Conservation (phyloP, 2,797 vertebrate genomes). For the Nannoperca australis region DNA sequence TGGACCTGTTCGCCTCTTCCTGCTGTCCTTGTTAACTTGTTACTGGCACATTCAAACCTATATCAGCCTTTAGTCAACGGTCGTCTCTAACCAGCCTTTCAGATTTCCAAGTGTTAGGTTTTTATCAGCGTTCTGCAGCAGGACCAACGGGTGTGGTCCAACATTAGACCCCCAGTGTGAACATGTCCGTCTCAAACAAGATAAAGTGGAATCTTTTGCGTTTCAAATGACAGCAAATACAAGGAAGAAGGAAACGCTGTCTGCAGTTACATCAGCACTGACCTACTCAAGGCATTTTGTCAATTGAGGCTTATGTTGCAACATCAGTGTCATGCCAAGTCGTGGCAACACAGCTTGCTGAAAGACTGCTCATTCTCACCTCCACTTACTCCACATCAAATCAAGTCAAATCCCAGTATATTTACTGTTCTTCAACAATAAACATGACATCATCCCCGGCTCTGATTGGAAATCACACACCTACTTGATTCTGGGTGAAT, state of each 20-base stretch:
- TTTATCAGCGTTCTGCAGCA: conserved; percentile 82
- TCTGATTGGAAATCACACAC: too few species aligned
- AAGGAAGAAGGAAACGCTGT: conserved; percentile 12
- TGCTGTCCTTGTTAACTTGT: neutral
- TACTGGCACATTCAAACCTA: neutral
- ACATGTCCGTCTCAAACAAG: neutral
- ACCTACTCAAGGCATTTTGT: neutral
- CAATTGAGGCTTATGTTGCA: conserved; percentile 1
- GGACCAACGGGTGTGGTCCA: conserved; percentile 63
- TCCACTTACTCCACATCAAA: too few species aligned
- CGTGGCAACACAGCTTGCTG: neutral
- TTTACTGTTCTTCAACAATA: too few species aligned
- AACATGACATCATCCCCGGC: too few species aligned
- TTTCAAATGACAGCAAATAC: neutral
- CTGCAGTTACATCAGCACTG: neutral
- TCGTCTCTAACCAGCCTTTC: neutral
- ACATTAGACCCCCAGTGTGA: neutral
- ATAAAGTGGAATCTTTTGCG: neutral
- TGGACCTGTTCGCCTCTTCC: neutral
- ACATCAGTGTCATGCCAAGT: conserved; percentile 12
- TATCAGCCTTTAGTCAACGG: neutral
- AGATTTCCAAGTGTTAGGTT: neutral
- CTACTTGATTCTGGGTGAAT: too few species aligned
- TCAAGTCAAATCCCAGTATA: too few species aligned
- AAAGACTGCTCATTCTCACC: too few species aligned